Base-by-base conservation (phyloP, 2,797 vertebrate genomes). In the Lepus townsendii region DNA sequence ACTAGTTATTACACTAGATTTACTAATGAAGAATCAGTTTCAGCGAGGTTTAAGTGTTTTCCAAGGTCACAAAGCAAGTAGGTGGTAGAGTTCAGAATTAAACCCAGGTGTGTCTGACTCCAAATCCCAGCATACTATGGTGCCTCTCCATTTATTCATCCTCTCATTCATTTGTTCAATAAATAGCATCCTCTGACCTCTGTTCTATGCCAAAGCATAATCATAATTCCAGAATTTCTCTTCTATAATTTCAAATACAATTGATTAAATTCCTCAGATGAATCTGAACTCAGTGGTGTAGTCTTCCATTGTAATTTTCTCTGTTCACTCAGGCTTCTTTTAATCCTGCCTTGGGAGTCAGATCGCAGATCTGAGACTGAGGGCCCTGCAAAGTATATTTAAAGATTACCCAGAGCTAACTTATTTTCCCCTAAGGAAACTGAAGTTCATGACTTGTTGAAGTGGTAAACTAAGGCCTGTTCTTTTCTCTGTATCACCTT, bases 361-460 rank as follows among this genome's bases (percentile, higher is more conserved):
- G 88, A 83, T 83, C 10, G 16, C 20, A 78, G 35, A 83, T 72
- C 42, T 93, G 54, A 76, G 92, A 73, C 57, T 88, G 20, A 20
- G 57, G 75, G 79, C 38, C 22, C 50, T 90, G 82, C 42, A 42
- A 69, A 17, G 5, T 78, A n/a, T n/a, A 65, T 90, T 95, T 93
- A 89, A 89, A 72, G 63, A 68, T 83, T 13, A 52, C 27, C 26
- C 71, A 72, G 42, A 88, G n/a, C 57, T 88, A 78, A 66, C 16
- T 80, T 88, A 62, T 86, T 87, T 92, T 82, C 83, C 19, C 76
- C 32, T 83, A 66, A 83, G 90, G 77, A 94, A 93, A 88, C 24
- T 22, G 75, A 94, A 30, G 19, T 54, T 88, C 90, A 7, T 83
- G 78, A 85, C 86, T 85, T 38, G 11, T 62, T 60, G 82, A 88